Percentiles rank a stretch among this genome's conserved stretches.
Conservation (phyloP, 2,888 invertebrate species). For the Fragum whitleyi region DNA sequence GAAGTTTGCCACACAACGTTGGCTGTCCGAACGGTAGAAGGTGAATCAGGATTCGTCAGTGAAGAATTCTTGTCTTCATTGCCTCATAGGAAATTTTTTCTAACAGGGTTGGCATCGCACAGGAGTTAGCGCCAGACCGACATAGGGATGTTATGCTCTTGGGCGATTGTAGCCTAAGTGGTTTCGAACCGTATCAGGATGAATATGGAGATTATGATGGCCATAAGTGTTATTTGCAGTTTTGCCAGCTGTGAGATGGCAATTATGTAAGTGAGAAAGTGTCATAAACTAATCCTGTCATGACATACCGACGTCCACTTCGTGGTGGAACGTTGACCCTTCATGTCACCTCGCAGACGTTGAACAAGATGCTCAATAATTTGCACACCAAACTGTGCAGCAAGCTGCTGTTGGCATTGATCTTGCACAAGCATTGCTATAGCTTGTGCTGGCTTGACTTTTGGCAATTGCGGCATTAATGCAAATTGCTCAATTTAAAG, state of each 20-base stretch:
- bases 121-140: conserved; percentile 32
- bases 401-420: conserved; percentile 17
- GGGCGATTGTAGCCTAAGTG: conserved; percentile 11
- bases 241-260: neutral
- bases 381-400: neutral
- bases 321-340: neutral
- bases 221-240: neutral
- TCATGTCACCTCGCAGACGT: neutral
- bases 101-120: conserved; percentile 9
- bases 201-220: no score
- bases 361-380: conserved; percentile 7
- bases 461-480: conserved; percentile 6
- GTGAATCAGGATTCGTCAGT: conserved; percentile 1
- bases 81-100: no score
- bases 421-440: conserved; percentile 1
- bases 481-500: no score
- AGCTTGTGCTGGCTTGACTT: neutral
- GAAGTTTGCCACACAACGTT: no score
- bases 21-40: conserved; percentile 28
- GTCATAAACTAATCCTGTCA: no score
- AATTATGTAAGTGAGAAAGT: no score
- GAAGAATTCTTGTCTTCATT: conserved; percentile 32
- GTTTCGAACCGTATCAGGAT: no score
- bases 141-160: conserved; percentile 26
- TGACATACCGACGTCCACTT: neutral